Percentiles rank a stretch among this genome's conserved stretches.
These are phyloP conservation scores for Liparis tanakae DNA, from an alignment of 2,797 vertebrate genomes.

Conservation along the genomic window DNA sequence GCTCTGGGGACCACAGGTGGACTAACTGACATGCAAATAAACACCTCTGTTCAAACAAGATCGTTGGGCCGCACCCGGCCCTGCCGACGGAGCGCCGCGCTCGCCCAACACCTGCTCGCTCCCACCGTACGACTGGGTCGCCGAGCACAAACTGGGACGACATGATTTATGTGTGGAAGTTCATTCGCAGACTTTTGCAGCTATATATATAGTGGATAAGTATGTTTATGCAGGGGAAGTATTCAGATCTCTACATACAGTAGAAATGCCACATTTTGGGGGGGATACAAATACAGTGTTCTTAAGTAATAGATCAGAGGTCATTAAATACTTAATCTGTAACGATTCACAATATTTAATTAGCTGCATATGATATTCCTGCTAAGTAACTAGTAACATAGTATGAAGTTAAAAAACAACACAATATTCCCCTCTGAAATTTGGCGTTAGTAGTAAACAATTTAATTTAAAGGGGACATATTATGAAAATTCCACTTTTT, in stretches of 20 bases:
- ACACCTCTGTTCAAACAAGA: constrained; percentile 31
- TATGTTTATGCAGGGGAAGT: background rate
- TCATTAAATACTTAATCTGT: background rate
- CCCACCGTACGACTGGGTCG: background rate
- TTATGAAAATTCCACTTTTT: too few species aligned
- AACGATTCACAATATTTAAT: background rate
- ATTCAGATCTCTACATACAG: background rate
- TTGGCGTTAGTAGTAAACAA: too few species aligned
- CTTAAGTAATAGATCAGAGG: background rate
- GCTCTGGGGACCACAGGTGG: constrained; percentile 38
- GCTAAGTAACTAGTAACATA: background rate
- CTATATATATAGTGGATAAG: background rate
- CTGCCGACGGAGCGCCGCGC: background rate
- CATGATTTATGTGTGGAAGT: background rate
- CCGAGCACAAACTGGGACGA: background rate
- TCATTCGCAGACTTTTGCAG: background rate
- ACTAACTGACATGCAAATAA: constrained; percentile 67
- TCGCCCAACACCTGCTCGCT: background rate
- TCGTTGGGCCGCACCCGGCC: constrained; percentile 17
- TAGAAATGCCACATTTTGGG: background rate
- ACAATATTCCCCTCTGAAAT: background rate
- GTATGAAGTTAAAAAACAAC: background rate
- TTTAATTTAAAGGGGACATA: too few species aligned
- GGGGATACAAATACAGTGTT: background rate
- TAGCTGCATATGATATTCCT: background rate